Evolutionary conservation across 2,888 invertebrate species (phyloP).

Genomic region (Seladonia tumulorum): DNA sequence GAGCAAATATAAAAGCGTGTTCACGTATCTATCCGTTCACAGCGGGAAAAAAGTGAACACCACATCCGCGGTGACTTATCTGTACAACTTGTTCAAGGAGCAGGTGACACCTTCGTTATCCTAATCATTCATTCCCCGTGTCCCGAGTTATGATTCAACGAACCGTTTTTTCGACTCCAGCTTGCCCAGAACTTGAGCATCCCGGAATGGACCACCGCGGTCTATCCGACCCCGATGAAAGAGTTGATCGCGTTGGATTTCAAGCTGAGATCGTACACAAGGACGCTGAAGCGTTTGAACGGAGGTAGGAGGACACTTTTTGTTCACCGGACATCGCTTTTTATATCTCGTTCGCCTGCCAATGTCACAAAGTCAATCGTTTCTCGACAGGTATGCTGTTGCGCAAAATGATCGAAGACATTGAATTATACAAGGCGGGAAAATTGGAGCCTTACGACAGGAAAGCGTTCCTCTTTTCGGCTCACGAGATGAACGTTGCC

Average conservation of each 20-base stretch:
- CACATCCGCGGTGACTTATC: slow-evolving; percentile 79
- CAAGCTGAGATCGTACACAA: slow-evolving; percentile 80
- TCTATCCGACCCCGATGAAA: slow-evolving; percentile 82
- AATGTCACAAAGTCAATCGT: slow-evolving; percentile 12
- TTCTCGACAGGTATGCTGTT: slow-evolving; percentile 73
- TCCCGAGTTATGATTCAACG: background rate
- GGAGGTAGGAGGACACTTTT: slow-evolving; percentile 76
- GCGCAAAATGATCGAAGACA: slow-evolving; percentile 77
- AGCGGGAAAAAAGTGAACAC: slow-evolving; percentile 79
- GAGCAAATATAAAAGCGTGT: slow-evolving; percentile 80
- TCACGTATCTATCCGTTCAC: slow-evolving; percentile 82
- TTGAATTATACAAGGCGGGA: slow-evolving; percentile 68
- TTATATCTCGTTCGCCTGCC: background rate
- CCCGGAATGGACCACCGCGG: slow-evolving; percentile 84
- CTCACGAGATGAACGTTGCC: slow-evolving; percentile 79
- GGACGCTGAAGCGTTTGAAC: slow-evolving; percentile 81
- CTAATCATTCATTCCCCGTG: background rate
- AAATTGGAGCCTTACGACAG: slow-evolving; percentile 69
- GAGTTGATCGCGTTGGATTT: slow-evolving; percentile 83
- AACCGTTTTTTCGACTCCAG: slow-evolving; percentile 59
- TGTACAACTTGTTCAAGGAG: slow-evolving; percentile 83
- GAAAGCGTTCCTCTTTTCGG: slow-evolving; percentile 78
- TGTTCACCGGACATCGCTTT: background rate
- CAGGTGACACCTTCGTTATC: slow-evolving; percentile 74
- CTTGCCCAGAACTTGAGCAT: slow-evolving; percentile 79